Evolutionary conservation across 2,113 vertebrate genomes (phyloP), one percentile per base, ranked within the genome.

Genomic region (Cephalopterus ornatus): DNA sequence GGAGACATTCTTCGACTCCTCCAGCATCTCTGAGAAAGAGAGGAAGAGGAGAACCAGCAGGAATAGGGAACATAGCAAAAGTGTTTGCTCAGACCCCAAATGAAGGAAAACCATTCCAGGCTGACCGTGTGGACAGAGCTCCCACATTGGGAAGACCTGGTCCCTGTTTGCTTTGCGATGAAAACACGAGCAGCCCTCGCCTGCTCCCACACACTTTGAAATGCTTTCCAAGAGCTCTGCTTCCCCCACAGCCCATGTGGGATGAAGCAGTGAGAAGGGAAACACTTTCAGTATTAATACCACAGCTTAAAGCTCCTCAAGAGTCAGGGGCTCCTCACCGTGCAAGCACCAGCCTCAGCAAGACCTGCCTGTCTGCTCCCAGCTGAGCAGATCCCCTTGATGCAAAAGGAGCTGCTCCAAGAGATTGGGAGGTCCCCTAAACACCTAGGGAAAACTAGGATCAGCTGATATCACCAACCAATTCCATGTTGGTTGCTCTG

Each of bases 191-290:
- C 95, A 95, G 79, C 89, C 79, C 44, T 83, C 0, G 0, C 41
- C 53, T 47, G 79, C 90, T 96, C 90, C 93, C 73, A 88, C 93
- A 24, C 73, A n/a, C 3, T 2, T 41, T 2, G 2, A 95, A 37
- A 91, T 33, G 52, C 49, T 90, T 92, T 92, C 92, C 76, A 92
- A 92, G 85, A 92, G 83, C 52, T 94, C 61, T 78, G 56, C 90
- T 95, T 95, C 90, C 76, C 88, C 72, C 85, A 55, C 72, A 86
- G 83, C 47, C 70, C 3, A 0, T 0, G 56, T 95, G 42, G 84
- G 76, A 93, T 52, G 73, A 41, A 93, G 73, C 39, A 26, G 41
- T 4, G 37, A 81, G 72, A 81, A 75, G 44, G 52, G 49, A 93
- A 93, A 61, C 7, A 65, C 47, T 93, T 88, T 68, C n/a, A 72